Conservation (phyloP, 2,113 vertebrate species). For the Tragelaphus scriptus region DNA sequence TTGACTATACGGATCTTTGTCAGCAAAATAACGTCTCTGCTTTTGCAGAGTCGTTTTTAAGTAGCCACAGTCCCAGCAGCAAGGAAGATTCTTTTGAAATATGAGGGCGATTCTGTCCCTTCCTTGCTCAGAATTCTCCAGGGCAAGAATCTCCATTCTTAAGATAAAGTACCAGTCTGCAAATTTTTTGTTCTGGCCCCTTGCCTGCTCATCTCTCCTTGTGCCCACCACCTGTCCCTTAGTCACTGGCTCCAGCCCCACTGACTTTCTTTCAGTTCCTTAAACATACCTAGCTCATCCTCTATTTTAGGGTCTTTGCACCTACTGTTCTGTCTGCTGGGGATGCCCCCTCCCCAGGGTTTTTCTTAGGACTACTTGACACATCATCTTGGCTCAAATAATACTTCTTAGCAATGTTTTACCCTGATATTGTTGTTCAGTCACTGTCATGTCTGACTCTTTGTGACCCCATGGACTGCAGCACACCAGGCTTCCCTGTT, state of each 20-base stretch:
- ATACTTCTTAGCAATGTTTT: background rate
- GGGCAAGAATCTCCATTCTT: background rate
- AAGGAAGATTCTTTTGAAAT: background rate
- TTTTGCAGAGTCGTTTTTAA: background rate
- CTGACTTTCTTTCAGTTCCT: background rate
- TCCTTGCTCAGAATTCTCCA: background rate
- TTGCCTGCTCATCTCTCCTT: background rate
- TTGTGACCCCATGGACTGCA: background rate
- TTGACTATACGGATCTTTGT: background rate
- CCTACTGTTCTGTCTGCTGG: background rate
- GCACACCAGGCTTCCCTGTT: background rate
- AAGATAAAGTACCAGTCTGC: background rate
- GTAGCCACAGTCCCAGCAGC: background rate
- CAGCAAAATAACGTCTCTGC: background rate
- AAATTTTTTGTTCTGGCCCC: background rate
- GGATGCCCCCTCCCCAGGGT: background rate
- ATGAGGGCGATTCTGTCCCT: background rate
- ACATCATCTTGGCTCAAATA: background rate
- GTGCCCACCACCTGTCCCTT: background rate
- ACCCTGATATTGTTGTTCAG: background rate
- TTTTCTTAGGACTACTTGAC: background rate
- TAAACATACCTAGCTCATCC: background rate
- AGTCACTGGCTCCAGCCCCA: background rate
- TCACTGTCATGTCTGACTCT: background rate
- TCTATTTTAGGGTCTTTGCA: accelerated